Percentiles rank a stretch among this genome's conserved stretches.
phyloP scores from a whole-genome alignment of 2,888 invertebrate genomes.

The Tanaodytes sp. region DNA sequence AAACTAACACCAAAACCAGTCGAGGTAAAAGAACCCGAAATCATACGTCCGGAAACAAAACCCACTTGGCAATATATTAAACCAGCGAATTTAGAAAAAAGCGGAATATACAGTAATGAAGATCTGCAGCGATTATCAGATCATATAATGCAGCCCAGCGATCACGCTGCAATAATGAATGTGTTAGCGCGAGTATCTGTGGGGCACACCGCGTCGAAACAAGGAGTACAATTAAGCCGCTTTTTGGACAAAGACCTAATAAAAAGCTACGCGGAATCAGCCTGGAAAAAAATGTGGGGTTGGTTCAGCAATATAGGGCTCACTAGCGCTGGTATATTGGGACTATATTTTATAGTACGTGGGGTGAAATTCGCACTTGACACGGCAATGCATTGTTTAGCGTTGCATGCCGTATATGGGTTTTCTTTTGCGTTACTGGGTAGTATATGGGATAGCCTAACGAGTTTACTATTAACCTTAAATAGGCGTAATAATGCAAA shows the following conservation, averaged over 20 bases:
- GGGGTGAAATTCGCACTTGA: not conserved
- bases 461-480: no score
- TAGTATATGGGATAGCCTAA: not conserved
- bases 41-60: not conserved
- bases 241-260: slow-evolving; percentile 1
- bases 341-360: not conserved
- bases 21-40: not conserved
- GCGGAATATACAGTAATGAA: slow-evolving; percentile 1
- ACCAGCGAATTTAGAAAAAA: not conserved
- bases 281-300: slow-evolving; percentile 7
- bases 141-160: slow-evolving; percentile 6
- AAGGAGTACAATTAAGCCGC: not conserved
- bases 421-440: not conserved
- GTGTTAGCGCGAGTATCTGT: not conserved
- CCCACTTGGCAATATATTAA: not conserved
- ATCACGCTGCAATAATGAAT: slow-evolving; percentile 1
- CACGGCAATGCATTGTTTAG: not conserved
- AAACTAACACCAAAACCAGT: not conserved
- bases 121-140: not conserved
- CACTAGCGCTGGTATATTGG: not conserved
- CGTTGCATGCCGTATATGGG: slow-evolving; percentile 10
- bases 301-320: slow-evolving; percentile 1
- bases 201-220: not conserved
- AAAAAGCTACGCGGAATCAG: not conserved
- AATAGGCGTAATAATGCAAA: no score